Percentiles rank a stretch among this genome's conserved stretches.
Evolutionary conservation across 2,113 vertebrate genomes (phyloP).

Genomic region (Hemiscyllium ocellatum): DNA sequence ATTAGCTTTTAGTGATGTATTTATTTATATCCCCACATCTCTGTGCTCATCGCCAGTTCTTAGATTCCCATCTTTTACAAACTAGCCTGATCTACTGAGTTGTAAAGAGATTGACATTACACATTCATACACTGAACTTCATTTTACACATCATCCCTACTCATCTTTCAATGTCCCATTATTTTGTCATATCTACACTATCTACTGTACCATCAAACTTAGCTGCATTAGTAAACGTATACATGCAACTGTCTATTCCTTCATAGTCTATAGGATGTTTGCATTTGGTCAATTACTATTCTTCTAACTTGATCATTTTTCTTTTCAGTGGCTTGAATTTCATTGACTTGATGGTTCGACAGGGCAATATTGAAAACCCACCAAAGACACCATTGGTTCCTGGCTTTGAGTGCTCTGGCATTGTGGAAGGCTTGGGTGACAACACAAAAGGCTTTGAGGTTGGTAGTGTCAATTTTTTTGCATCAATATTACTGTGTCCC

Average conservation of each 20-base stretch:
- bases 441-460: slow-evolving; percentile 89
- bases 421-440: slow-evolving; percentile 83
- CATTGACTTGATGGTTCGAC: slow-evolving; percentile 93
- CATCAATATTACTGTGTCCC: not conserved
- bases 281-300: not conserved
- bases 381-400: slow-evolving; percentile 89
- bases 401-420: slow-evolving; percentile 94
- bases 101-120: not conserved
- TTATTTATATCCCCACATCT: not conserved
- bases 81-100: not conserved
- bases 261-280: not conserved
- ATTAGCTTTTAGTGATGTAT: not conserved
- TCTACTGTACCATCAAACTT: not conserved
- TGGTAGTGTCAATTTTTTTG: slow-evolving; percentile 38
- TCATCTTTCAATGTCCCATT: not conserved
- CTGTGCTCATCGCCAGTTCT: not conserved
- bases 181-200: not conserved
- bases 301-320: slow-evolving; percentile 29
- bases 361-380: slow-evolving; percentile 92
- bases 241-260: too few relatives aligned
- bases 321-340: slow-evolving; percentile 87
- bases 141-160: not conserved
- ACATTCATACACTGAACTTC: not conserved
- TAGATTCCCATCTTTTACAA: not conserved
- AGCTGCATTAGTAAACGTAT: not conserved